Conservation (phyloP, 2,888 invertebrate species). For the Fissipunctia ypsillon region DNA sequence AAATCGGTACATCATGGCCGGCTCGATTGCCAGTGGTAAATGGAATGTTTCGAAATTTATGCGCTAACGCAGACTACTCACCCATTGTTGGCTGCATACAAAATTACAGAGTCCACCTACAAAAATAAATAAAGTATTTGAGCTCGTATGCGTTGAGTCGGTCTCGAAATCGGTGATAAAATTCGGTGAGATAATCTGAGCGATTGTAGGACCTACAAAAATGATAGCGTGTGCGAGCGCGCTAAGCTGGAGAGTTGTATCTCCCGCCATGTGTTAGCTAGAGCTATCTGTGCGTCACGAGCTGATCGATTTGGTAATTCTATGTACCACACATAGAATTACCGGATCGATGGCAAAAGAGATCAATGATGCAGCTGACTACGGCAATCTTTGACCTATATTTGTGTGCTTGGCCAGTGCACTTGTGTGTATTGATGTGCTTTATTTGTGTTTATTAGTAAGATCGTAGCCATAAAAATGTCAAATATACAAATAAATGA, state of each 20-base stretch:
- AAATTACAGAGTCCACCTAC: not conserved
- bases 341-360: not conserved
- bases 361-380: not conserved
- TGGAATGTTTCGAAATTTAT: not conserved
- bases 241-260: slow-evolving; percentile 9
- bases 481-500: not conserved
- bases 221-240: not conserved
- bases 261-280: slow-evolving; percentile 19
- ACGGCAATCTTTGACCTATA: not conserved
- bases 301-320: slow-evolving; percentile 21
- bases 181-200: not conserved
- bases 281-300: slow-evolving; percentile 10
- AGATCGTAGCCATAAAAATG: not conserved
- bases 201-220: not conserved
- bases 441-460: not conserved
- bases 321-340: too few species aligned
- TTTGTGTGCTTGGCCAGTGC: too few species aligned
- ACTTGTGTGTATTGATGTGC: too few species aligned
- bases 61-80: not conserved
- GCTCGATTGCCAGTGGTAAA: not conserved
- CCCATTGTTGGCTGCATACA: too few species aligned
- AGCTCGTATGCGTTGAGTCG: too few species aligned
- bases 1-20: not conserved
- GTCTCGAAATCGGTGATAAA: not conserved
- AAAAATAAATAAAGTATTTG: not conserved